Percentiles rank a stretch among this genome's conserved stretches.
These are phyloP conservation scores for Pachypsylla venusta DNA, from an alignment of 1,140 invertebrate genomes.

Conservation along the genomic window DNA sequence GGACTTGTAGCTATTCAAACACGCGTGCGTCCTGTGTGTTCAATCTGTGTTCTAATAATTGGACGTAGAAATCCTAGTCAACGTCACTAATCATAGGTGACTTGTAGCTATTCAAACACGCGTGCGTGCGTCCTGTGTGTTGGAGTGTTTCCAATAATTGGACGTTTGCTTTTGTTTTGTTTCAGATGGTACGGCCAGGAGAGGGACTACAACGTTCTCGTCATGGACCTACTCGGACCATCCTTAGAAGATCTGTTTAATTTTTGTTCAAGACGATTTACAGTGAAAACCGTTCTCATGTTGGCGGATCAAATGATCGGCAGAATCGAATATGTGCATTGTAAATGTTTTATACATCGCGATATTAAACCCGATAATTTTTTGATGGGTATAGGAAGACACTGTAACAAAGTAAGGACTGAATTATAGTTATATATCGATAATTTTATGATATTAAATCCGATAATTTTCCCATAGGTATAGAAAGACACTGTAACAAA, in stretches of 20 bases:
- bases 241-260: slow-evolving; percentile 94
- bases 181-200: slow-evolving; percentile 77
- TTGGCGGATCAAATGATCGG: slow-evolving; percentile 87
- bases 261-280: slow-evolving; percentile 89
- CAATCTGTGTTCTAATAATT: too few species aligned
- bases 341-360: slow-evolving; percentile 92
- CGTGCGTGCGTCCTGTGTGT: neutral
- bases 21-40: too few species aligned
- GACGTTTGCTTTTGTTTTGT: slow-evolving; percentile 6
- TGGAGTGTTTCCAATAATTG: neutral
- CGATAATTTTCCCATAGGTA: slow-evolving; percentile 98
- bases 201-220: slow-evolving; percentile 85
- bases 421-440: too few species aligned
- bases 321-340: slow-evolving; percentile 87
- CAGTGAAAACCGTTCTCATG: slow-evolving; percentile 96
- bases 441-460: slow-evolving; percentile 94
- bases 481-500: slow-evolving; percentile 88
- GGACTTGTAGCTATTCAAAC: too few species aligned
- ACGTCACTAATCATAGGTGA: too few species aligned
- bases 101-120: too few species aligned
- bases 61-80: too few species aligned
- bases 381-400: slow-evolving; percentile 90
- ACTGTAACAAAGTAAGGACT: slow-evolving; percentile 67
- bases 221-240: slow-evolving; percentile 92
- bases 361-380: slow-evolving; percentile 97